Evolutionary conservation across 2,113 vertebrate species (phyloP), one percentile per base, ranked within the genome.

Genomic region (Talpa occidentalis): DNA sequence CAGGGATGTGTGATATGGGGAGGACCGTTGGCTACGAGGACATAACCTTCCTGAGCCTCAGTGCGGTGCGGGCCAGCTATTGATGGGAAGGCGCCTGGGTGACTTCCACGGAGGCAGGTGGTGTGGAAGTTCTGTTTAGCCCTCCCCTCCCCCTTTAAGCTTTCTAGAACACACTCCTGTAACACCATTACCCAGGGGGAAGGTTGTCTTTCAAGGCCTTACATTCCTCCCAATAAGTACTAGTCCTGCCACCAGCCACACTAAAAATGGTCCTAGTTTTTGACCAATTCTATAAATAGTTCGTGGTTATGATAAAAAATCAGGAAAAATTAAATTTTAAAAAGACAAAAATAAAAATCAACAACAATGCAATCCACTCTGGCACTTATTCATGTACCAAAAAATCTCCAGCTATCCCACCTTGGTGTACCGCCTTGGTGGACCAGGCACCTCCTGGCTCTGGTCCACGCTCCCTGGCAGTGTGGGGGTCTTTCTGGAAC

Each of bases 21-120:
- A 47, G 16, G 56, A 16, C 44, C 9, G 28, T 1, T 1, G 22
- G n/a, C 22, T 40, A 0, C 4, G 3, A 0, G 3, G 11, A 35
- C 10, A 5, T 10, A 24, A 12, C 19, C 32, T 88, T n/a, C 17
- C 59, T 15, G n/a, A 19, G 40, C 24, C 22, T 47, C 19, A 10
- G 30, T 11, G 47, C 47, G 2, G 47, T 49, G 47, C 21, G 7
- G 32, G 0, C 11, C 32, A 62, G 42, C 3, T 14, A 17, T 2
- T 3, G 60, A 22, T 3, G 12, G 9, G n/a, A 35, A 32, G 0
- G 10, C 30, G 37, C 67, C 32, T 3, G n/a, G 12, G 73, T 16
- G 52, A 19, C 47, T n/a, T 49, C 2, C 47, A 6, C 52, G 52
- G 52, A 54, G n/a, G 24, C 10, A 32, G 14, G 2, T 11, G 47